Evolutionary conservation across 2,113 vertebrate species (phyloP).

Genomic region (Spea multiplicata): DNA sequence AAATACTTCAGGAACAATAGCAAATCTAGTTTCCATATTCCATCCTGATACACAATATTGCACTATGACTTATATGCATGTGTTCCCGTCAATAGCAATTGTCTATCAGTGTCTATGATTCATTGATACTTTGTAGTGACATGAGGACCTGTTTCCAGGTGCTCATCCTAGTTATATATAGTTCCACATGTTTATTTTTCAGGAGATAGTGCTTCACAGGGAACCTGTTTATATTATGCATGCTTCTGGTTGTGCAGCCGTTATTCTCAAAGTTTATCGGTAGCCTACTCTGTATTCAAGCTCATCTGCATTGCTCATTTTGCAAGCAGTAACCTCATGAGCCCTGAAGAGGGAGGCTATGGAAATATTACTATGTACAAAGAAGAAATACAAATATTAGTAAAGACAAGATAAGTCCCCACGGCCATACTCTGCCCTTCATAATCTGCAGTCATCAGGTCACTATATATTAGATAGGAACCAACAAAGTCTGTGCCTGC

Average conservation of each 20-base stretch:
- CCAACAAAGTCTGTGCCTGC: not conserved
- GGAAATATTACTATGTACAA: slow-evolving; percentile 35
- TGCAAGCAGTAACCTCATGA: slow-evolving; percentile 30
- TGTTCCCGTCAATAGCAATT: no score
- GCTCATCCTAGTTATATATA: slow-evolving; percentile 1
- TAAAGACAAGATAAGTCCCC: slow-evolving; percentile 18
- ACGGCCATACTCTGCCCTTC: not conserved
- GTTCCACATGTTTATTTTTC: not conserved
- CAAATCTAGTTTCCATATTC: no score
- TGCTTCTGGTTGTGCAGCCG: slow-evolving; percentile 14
- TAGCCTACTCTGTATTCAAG: slow-evolving; percentile 36
- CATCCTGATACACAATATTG: no score
- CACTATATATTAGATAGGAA: slow-evolving; percentile 1
- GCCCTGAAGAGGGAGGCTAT: slow-evolving; percentile 33
- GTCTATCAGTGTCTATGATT: no score
- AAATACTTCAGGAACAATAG: no score
- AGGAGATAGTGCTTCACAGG: not conserved
- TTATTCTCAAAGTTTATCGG: slow-evolving; percentile 25
- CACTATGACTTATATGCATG: no score
- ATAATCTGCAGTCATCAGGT: slow-evolving; percentile 17
- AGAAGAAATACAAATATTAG: slow-evolving; percentile 21
- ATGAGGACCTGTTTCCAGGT: not conserved
- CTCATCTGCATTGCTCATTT: slow-evolving; percentile 20
- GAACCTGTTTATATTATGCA: slow-evolving; percentile 15
- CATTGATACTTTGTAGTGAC: no score